These are phyloP conservation scores for Apteryx owenii DNA, from an alignment of 2,113 vertebrate species.

Conservation along the genomic window DNA sequence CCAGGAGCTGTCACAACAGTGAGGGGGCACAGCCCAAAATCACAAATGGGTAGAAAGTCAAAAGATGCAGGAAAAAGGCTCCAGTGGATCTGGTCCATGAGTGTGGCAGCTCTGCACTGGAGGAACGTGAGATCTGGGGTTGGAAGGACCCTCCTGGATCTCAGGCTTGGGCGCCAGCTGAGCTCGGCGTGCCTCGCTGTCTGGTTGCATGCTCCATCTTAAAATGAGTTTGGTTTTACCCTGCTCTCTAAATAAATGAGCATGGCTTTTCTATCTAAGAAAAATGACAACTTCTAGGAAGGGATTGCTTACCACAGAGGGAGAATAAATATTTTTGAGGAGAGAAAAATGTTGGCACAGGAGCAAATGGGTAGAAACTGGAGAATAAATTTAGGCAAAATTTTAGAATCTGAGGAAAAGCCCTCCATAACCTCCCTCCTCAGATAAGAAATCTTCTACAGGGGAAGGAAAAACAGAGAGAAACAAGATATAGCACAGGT, in stretches of 20 bases:
- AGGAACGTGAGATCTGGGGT: neutral
- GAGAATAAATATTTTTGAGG: neutral
- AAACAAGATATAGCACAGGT: neutral
- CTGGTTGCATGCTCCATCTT: neutral
- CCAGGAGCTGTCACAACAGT: neutral
- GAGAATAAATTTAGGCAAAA: neutral
- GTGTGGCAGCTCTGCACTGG: rapidly evolving
- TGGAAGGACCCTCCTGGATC: neutral
- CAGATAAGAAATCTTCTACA: neutral
- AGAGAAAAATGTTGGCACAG: neutral
- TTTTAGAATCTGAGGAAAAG: neutral
- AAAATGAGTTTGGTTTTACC: neutral
- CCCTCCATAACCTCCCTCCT: neutral
- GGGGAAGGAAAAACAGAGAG: neutral
- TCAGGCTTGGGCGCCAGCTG: neutral
- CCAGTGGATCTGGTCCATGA: neutral
- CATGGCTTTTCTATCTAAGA: neutral
- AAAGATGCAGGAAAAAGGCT: neutral
- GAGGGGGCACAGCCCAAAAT: neutral
- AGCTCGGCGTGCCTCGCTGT: neutral
- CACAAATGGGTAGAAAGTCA: neutral
- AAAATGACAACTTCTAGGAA: neutral
- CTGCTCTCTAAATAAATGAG: neutral
- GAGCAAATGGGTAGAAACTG: neutral
- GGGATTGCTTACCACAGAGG: neutral